Percentiles rank a stretch among this genome's conserved stretches.
phyloP scores from a whole-genome alignment of 2,113 vertebrate genomes.

The Calidris pugnax region DNA sequence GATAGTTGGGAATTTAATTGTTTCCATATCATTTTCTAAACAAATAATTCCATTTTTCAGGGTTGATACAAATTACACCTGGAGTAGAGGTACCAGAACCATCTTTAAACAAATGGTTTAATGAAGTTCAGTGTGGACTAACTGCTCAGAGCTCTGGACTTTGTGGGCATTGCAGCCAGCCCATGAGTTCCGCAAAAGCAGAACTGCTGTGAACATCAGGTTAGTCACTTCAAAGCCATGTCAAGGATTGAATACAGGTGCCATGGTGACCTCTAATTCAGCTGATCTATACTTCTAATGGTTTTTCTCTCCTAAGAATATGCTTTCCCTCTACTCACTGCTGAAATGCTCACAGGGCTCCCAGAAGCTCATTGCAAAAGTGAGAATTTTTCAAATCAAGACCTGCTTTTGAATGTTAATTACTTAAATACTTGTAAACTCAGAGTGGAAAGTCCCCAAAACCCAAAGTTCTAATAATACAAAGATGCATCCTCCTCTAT shows the following conservation, averaged over 20 bases:
- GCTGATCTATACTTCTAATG: neutral
- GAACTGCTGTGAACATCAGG: neutral
- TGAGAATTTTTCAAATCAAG: neutral
- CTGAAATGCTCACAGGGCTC: neutral
- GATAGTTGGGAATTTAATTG: neutral
- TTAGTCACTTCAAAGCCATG: neutral
- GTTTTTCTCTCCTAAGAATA: neutral
- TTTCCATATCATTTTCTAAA: neutral
- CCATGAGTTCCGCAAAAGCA: neutral
- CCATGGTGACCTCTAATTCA: neutral
- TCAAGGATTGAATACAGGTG: neutral
- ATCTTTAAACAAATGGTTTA: neutral
- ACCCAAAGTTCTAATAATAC: neutral
- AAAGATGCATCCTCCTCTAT: neutral
- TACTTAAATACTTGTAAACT: neutral
- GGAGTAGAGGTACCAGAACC: neutral
- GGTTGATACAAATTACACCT: neutral
- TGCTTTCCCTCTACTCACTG: neutral
- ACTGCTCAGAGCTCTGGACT: neutral
- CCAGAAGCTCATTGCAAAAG: neutral
- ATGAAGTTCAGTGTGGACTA: neutral
- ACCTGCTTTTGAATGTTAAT: neutral
- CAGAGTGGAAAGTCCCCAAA: neutral
- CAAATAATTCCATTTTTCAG: neutral
- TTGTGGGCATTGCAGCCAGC: neutral